Evolutionary conservation across 1,140 invertebrate species (phyloP).

Genomic region (Stratiolaelaps scimitus): DNA sequence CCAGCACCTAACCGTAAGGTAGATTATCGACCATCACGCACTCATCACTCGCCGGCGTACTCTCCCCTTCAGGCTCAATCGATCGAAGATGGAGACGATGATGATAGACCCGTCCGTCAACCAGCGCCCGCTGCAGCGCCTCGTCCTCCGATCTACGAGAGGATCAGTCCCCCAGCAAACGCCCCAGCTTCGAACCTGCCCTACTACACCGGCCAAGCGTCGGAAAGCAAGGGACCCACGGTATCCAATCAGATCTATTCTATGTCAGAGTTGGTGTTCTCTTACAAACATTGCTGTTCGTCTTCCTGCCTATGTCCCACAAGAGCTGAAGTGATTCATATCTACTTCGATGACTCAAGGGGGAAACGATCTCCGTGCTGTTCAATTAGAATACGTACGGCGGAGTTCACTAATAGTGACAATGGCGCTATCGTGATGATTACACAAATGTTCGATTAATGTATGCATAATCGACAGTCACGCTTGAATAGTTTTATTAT

Average conservation of each 20-base stretch:
- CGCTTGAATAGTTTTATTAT: no score
- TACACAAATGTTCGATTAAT: no score
- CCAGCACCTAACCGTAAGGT: neutral
- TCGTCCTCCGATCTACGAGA: neutral
- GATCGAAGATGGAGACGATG: constrained; percentile 16
- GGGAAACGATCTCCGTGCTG: neutral
- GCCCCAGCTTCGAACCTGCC: neutral
- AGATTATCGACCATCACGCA: neutral
- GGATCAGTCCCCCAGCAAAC: neutral
- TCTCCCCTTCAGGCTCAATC: constrained; percentile 20
- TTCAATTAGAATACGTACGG: neutral
- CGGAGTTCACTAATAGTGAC: no score
- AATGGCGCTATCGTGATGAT: no score
- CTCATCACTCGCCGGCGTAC: neutral
- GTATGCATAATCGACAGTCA: no score
- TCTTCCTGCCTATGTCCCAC: no score
- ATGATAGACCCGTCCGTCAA: neutral
- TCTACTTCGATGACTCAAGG: no score
- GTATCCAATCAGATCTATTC: neutral
- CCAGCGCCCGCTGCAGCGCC: neutral
- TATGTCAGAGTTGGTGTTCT: neutral
- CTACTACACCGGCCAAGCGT: constrained; percentile 5
- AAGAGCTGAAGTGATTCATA: no score
- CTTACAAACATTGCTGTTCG: no score
- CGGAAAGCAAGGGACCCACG: neutral